These are phyloP conservation scores for Adineta ricciae DNA, from an alignment of 2,888 invertebrate species.

Conservation along the genomic window DNA sequence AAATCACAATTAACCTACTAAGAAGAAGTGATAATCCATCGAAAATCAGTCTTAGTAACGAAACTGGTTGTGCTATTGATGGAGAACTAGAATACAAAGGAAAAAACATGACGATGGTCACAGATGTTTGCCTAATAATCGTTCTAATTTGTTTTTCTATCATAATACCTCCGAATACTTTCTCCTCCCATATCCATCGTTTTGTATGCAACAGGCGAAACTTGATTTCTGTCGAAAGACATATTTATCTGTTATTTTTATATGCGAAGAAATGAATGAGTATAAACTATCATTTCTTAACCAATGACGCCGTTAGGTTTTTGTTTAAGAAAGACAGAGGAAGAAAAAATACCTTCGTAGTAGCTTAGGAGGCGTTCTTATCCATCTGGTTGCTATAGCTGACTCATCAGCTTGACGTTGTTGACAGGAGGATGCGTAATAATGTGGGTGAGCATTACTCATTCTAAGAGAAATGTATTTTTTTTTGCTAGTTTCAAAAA, in stretches of 20 bases:
- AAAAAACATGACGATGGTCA: not conserved
- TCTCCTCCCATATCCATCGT: not conserved
- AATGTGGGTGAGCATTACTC: not conserved
- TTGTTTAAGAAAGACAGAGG: not conserved
- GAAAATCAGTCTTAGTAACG: not conserved
- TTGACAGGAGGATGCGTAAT: not conserved
- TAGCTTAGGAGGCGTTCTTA: not conserved
- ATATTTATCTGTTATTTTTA: not conserved
- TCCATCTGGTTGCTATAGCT: not conserved
- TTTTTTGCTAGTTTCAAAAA: too few species aligned
- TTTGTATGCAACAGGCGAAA: not conserved
- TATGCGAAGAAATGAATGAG: not conserved
- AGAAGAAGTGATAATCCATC: not conserved
- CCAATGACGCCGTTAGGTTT: not conserved
- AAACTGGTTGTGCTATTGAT: not conserved
- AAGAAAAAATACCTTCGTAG: not conserved
- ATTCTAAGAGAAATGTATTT: not conserved
- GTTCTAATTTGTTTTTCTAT: not conserved
- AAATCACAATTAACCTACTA: not conserved
- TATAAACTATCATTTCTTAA: not conserved
- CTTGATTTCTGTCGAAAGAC: not conserved
- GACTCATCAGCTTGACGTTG: not conserved
- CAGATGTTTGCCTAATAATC: not conserved
- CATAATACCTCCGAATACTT: not conserved
- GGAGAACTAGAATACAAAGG: not conserved